These are phyloP conservation scores for Stramonita haemastoma DNA, from an alignment of 2,888 invertebrate species.

Conservation along the genomic window DNA sequence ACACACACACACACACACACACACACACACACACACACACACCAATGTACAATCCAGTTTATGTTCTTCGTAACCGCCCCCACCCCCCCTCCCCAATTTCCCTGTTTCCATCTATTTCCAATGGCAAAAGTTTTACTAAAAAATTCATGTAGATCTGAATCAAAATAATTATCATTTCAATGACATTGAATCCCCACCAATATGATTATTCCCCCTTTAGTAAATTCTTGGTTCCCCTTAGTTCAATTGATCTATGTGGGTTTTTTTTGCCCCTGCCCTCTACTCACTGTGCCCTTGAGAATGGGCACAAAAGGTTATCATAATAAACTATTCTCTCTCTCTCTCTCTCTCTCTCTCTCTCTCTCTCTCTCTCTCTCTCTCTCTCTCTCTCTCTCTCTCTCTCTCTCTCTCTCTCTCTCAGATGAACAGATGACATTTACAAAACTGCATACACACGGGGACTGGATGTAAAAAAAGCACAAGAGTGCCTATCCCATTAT, in stretches of 20 bases:
- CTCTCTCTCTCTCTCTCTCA: background rate
- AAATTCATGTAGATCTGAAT: background rate
- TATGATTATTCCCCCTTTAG: background rate
- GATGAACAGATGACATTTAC: background rate
- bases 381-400: background rate
- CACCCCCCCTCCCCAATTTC: no score
- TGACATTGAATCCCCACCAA: background rate
- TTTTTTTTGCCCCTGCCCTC: no score
- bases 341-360: background rate
- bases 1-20: background rate
- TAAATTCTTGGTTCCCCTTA: no score
- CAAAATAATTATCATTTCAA: background rate
- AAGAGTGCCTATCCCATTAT: no score
- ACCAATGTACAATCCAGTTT: background rate
- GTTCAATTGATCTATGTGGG: no score
- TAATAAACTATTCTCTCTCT: background rate
- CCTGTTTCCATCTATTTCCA: no score
- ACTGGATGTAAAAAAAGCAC: no score
- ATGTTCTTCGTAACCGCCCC: background rate
- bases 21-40: background rate
- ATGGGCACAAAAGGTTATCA: background rate
- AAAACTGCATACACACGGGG: no score
- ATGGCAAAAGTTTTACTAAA: background rate
- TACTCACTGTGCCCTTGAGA: background rate
- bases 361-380: background rate